phyloP scores from a whole-genome alignment of 2,888 invertebrate species.

The Andrena hattorfiana region DNA sequence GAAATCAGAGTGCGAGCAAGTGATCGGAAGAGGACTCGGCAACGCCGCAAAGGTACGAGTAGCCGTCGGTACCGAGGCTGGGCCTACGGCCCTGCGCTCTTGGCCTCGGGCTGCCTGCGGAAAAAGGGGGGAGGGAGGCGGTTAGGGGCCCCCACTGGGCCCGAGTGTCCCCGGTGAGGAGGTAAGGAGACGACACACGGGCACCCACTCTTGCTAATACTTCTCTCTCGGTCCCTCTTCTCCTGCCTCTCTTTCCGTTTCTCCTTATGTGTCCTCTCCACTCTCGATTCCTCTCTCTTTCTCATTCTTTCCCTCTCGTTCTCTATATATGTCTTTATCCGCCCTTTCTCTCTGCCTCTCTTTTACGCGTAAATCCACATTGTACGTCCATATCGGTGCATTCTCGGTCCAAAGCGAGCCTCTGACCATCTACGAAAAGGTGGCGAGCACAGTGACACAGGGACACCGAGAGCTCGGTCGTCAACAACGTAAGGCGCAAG shows the following conservation, averaged over 20 bases:
- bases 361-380: constrained; percentile 19
- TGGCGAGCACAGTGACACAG: constrained; percentile 59
- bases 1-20: constrained; percentile 61
- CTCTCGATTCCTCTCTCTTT: constrained; percentile 25
- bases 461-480: constrained; percentile 57
- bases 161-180: constrained; percentile 53
- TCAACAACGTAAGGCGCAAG: constrained; percentile 67
- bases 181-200: constrained; percentile 72
- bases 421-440: constrained; percentile 53
- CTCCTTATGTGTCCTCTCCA: constrained; percentile 26
- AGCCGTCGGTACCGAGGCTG: constrained; percentile 68
- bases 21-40: constrained; percentile 73
- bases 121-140: constrained; percentile 60
- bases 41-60: constrained; percentile 78
- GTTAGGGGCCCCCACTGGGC: constrained; percentile 62
- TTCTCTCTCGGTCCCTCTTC: constrained; percentile 38
- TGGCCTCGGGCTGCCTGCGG: constrained; percentile 77
- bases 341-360: constrained; percentile 28
- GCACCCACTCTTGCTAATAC: constrained; percentile 71
- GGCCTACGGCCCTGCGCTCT: constrained; percentile 78
- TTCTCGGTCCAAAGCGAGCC: constrained; percentile 39
- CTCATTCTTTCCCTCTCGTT: constrained; percentile 8
- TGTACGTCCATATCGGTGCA: constrained; percentile 50
- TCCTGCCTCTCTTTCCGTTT: constrained; percentile 41
- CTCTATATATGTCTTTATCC: constrained; percentile 34